A percentile compares a stretch with the other conserved stretches of the same genome.
Evolutionary conservation across 1,140 invertebrate species (phyloP).

Genomic region (Leptinotarsa defecta): DNA sequence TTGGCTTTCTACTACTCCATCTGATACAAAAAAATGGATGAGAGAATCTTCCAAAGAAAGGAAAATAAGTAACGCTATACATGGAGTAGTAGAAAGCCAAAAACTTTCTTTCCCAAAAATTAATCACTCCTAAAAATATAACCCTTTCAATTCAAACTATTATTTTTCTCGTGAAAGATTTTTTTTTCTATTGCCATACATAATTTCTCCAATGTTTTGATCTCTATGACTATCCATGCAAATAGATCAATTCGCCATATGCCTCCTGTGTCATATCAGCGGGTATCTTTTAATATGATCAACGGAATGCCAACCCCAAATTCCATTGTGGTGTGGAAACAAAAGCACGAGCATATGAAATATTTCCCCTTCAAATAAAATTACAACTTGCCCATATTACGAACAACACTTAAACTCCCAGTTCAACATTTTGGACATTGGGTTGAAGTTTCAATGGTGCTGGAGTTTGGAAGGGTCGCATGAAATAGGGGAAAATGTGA

Average conservation of each 20-base stretch:
- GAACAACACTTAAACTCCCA: not conserved
- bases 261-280: not conserved
- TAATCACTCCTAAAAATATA: no score
- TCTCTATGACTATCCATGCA: no score
- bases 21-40: no score
- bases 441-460: not conserved
- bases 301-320: constrained; percentile 5
- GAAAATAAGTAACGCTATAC: no score
- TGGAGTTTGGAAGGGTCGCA: not conserved
- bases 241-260: not conserved
- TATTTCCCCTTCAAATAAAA: constrained; percentile 6
- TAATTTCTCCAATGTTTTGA: no score
- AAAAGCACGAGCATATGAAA: not conserved
- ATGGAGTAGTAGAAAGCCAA: no score
- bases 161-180: no score
- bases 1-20: no score
- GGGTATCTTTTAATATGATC: constrained; percentile 3
- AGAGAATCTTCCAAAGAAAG: no score
- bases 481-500: not conserved
- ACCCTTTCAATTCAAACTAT: no score
- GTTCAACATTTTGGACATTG: not conserved
- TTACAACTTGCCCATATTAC: not conserved
- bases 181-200: no score
- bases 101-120: no score
- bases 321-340: not conserved